Evolutionary conservation across 2,797 vertebrate species (phyloP).

Genomic region (Clarias platycephalus): DNA sequence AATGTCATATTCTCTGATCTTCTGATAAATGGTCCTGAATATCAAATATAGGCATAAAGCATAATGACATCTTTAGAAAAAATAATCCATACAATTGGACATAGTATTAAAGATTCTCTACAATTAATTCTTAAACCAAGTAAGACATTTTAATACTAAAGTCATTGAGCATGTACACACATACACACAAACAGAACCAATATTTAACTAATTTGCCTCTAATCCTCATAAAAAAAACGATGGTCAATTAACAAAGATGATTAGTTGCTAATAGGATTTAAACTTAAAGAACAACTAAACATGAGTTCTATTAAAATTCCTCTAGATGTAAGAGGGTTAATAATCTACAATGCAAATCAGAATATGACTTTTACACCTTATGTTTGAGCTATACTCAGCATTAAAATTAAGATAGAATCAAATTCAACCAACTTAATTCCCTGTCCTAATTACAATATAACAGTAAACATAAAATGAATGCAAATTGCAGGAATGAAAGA

Average conservation of each 20-base stretch:
- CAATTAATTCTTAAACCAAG: neutral
- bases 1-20: constrained; percentile 86
- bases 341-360: neutral
- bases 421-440: neutral
- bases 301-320: constrained; percentile 3
- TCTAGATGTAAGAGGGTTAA: constrained; percentile 12
- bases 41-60: constrained; percentile 6
- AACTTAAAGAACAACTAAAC: neutral
- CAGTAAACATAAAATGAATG: neutral
- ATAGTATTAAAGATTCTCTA: neutral
- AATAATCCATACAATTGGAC: neutral
- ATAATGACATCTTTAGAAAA: neutral
- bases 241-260: neutral
- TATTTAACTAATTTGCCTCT: neutral
- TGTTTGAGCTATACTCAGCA: neutral
- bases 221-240: neutral
- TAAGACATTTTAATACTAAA: neutral
- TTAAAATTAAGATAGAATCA: neutral
- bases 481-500: neutral
- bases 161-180: neutral
- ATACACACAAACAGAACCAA: neutral
- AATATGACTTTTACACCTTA: constrained; percentile 4
- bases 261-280: neutral
- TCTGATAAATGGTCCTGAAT: constrained; percentile 90
- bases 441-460: neutral